These are phyloP conservation scores for Butastur rufipennis DNA, from an alignment of 2,113 vertebrate genomes.

Conservation along the genomic window DNA sequence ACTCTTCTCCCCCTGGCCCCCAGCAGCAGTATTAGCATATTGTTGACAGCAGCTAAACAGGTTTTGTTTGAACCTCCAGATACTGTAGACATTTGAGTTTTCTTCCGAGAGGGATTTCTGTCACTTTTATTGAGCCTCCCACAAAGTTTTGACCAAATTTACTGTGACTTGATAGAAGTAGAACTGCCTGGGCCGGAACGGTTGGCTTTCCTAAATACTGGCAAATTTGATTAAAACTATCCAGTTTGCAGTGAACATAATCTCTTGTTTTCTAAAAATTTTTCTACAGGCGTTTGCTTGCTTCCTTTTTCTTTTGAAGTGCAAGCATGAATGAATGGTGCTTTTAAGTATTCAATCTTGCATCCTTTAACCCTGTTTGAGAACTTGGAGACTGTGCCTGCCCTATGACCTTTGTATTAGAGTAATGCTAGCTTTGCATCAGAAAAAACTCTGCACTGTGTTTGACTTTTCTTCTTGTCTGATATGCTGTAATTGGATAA, in stretches of 20 bases:
- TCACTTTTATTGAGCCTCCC: neutral
- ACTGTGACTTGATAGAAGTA: neutral
- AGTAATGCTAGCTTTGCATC: neutral
- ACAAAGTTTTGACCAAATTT: neutral
- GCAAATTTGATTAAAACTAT: neutral
- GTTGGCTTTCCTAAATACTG: neutral
- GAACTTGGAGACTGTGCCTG: neutral
- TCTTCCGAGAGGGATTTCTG: neutral
- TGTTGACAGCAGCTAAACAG: neutral
- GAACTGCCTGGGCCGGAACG: neutral
- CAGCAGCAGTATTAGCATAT: accelerated
- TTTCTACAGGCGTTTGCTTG: neutral
- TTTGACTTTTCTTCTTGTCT: neutral
- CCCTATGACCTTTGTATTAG: neutral
- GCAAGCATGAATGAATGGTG: neutral
- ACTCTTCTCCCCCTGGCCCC: neutral
- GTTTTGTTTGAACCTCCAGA: neutral
- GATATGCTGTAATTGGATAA: neutral
- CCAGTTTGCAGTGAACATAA: neutral
- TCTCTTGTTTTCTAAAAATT: neutral
- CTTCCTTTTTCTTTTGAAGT: neutral
- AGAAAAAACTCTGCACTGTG: neutral
- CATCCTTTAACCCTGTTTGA: neutral
- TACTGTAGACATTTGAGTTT: neutral
- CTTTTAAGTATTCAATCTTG: neutral